phyloP scores from a whole-genome alignment of 2,113 vertebrate genomes.

The Aleadryas rufinucha region DNA sequence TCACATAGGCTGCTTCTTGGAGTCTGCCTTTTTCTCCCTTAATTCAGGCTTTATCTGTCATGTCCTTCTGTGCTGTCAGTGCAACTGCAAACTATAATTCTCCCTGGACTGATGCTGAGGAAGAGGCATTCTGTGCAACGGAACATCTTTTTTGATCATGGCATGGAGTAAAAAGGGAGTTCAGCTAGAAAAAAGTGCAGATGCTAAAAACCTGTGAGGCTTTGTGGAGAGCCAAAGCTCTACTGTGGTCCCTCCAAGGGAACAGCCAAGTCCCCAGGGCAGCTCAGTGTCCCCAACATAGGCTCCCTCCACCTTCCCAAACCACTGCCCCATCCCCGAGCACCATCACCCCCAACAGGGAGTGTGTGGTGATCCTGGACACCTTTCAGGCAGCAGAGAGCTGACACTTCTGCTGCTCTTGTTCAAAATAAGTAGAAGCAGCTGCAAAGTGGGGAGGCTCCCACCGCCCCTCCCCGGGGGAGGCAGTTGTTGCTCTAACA shows the following conservation, averaged over 20 bases:
- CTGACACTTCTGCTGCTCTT: not conserved
- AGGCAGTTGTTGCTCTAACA: conserved; percentile 54
- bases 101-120: not conserved
- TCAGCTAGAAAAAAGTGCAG: not conserved
- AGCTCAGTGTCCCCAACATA: not conserved
- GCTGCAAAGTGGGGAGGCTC: conserved; percentile 19
- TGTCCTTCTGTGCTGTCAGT: not conserved
- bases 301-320: not conserved
- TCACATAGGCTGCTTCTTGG: not conserved
- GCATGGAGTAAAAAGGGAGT: not conserved
- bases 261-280: rapidly evolving
- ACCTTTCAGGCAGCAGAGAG: not conserved
- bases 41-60: not conserved
- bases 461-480: not conserved
- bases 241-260: not conserved
- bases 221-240: not conserved
- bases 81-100: not conserved
- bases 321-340: not conserved
- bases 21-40: not conserved
- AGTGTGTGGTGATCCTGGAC: rapidly evolving
- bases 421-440: not conserved
- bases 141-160: not conserved
- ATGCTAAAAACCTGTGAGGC: not conserved
- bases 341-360: not conserved
- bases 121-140: not conserved